Evolutionary conservation across 2,888 invertebrate genomes (phyloP).

Genomic region (Eupeodes latifasciatus): DNA sequence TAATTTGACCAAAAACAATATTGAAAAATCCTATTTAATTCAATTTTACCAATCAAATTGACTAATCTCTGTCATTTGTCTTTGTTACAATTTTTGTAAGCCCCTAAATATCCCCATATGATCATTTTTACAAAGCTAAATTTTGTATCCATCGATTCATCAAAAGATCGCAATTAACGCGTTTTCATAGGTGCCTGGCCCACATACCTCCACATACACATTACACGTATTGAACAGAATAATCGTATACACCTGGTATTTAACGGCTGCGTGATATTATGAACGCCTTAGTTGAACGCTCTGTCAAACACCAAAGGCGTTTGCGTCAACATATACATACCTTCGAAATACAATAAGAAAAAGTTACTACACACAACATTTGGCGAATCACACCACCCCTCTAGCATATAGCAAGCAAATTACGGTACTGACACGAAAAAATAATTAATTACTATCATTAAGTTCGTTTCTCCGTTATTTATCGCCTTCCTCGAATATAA

Average conservation of each 20-base stretch:
- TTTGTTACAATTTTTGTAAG: constrained; percentile 51
- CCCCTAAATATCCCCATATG: neutral
- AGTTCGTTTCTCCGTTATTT: constrained; percentile 51
- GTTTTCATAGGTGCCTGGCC: constrained; percentile 10
- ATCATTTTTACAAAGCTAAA: neutral
- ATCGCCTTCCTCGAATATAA: constrained; percentile 42
- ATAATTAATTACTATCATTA: constrained; percentile 69
- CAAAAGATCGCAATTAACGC: constrained; percentile 69
- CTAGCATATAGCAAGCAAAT: neutral
- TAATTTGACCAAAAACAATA: constrained; percentile 30
- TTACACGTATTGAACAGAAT: too few relatives aligned
- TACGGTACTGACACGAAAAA: constrained; percentile 36
- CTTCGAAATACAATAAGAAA: constrained; percentile 14
- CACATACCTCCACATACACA: too few relatives aligned
- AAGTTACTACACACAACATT: neutral
- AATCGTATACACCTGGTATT: constrained; percentile 31
- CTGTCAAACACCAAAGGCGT: constrained; percentile 53
- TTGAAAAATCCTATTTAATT: constrained; percentile 45
- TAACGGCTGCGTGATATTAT: neutral
- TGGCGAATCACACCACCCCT: constrained; percentile 14
- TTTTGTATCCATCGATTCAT: constrained; percentile 43
- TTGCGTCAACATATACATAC: constrained; percentile 59
- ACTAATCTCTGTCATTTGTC: constrained; percentile 61
- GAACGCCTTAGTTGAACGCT: constrained; percentile 8
- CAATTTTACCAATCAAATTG: constrained; percentile 64